A percentile compares a stretch with the other conserved stretches of the same genome.
Evolutionary conservation across 2,888 invertebrate species (phyloP).

Genomic region (Caenorhabditis uteleia): DNA sequence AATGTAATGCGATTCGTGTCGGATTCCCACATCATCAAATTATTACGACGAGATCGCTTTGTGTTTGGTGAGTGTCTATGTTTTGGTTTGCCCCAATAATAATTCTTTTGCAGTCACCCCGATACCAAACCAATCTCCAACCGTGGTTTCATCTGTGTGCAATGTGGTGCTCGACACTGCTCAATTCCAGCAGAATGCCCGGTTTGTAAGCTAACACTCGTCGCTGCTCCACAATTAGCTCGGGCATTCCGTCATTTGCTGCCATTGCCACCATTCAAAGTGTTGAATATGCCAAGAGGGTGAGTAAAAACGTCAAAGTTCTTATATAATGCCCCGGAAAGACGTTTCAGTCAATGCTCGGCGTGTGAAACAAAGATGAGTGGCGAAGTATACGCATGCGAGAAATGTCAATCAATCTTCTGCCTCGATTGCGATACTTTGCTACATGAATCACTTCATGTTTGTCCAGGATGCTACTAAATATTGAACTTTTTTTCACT

Average conservation of each 20-base stretch:
- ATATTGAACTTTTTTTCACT: constrained; percentile 3
- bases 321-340: neutral
- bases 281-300: constrained; percentile 20
- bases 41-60: constrained; percentile 51
- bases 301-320: constrained; percentile 10
- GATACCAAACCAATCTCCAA: constrained; percentile 42
- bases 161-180: constrained; percentile 96
- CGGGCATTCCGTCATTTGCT: constrained; percentile 53
- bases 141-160: constrained; percentile 75
- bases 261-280: constrained; percentile 45
- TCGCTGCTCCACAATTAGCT: constrained; percentile 87
- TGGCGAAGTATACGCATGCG: constrained; percentile 58
- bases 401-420: constrained; percentile 73
- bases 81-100: neutral
- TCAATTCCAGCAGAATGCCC: constrained; percentile 95
- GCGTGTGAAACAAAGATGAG: constrained; percentile 55
- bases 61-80: constrained; percentile 57
- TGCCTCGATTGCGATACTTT: constrained; percentile 95
- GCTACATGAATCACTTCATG: constrained; percentile 89
- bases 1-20: constrained; percentile 58
- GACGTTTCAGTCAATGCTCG: constrained; percentile 42
- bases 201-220: constrained; percentile 91
- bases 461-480: constrained; percentile 85
- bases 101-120: constrained; percentile 43
- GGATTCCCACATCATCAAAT: constrained; percentile 63